Conservation (phyloP, 2,888 invertebrate species). For the Steromphala cineraria region DNA sequence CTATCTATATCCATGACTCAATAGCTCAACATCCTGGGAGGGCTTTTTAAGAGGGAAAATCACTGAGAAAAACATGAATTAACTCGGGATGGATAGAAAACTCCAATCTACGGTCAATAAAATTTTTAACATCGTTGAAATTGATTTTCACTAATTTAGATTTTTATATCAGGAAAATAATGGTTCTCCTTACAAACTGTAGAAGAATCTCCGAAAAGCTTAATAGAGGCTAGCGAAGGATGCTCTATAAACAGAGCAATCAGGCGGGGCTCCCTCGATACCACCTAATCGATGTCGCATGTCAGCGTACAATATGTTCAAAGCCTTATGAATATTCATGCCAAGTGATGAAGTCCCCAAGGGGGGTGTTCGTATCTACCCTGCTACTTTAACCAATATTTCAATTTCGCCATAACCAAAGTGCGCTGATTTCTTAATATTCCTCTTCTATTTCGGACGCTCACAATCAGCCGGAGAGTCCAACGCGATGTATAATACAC, state of each 20-base stretch:
- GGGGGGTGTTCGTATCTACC: background rate
- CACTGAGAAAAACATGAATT: too few relatives aligned
- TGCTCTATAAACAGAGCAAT: background rate
- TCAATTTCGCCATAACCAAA: conserved; percentile 2
- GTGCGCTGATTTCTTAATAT: background rate
- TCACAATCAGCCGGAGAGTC: too few relatives aligned
- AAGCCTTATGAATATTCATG: conserved; percentile 16
- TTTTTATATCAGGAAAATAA: background rate
- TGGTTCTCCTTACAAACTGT: background rate
- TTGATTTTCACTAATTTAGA: background rate
- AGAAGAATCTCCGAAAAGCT: conserved; percentile 1
- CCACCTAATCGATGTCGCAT: conserved; percentile 7
- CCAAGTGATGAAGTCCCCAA: background rate
- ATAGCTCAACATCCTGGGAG: too few relatives aligned
- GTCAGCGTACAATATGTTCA: conserved; percentile 1
- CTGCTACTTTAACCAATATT: conserved; percentile 14
- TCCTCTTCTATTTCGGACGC: too few relatives aligned
- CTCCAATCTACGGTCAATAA: background rate
- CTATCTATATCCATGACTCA: too few relatives aligned
- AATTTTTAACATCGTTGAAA: background rate
- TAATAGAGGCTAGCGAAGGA: background rate
- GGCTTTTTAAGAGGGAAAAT: too few relatives aligned
- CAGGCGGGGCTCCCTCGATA: background rate
- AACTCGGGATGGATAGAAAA: background rate
- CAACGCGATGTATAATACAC: too few relatives aligned